These are phyloP conservation scores for Phytoseiulus persimilis DNA, from an alignment of 2,888 invertebrate species.

Conservation along the genomic window DNA sequence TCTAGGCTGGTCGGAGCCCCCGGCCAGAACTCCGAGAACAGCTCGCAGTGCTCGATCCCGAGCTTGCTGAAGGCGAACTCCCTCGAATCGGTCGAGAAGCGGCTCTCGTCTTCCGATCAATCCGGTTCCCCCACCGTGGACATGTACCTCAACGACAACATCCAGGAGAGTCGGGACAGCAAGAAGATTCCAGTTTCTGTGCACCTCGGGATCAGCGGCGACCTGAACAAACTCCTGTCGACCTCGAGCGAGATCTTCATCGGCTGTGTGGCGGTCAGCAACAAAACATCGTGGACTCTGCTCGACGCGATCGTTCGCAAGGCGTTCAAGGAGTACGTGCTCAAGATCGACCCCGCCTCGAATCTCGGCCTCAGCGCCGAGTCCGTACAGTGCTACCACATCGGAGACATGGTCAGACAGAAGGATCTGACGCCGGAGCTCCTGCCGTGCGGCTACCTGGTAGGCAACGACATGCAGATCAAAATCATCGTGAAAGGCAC, in stretches of 20 bases:
- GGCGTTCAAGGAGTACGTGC: constrained; percentile 86
- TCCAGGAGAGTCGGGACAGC: constrained; percentile 51
- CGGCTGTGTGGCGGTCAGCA: constrained; percentile 78
- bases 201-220: constrained; percentile 64
- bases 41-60: constrained; percentile 16
- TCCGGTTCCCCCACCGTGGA: constrained; percentile 47
- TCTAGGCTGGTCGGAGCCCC: constrained; percentile 64
- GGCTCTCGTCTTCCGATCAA: constrained; percentile 45
- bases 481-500: constrained; percentile 57
- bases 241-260: constrained; percentile 61
- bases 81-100: constrained; percentile 42
- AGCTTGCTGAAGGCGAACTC: constrained; percentile 22
- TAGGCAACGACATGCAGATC: constrained; percentile 59
- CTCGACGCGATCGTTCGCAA: constrained; percentile 81
- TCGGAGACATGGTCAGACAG: constrained; percentile 63
- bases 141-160: constrained; percentile 49
- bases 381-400: constrained; percentile 82
- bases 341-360: constrained; percentile 82
- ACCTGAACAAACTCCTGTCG: constrained; percentile 43
- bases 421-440: constrained; percentile 62
- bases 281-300: constrained; percentile 89
- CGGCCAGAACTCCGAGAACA: constrained; percentile 30
- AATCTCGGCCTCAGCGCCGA: constrained; percentile 73
- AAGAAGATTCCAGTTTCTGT: constrained; percentile 79
- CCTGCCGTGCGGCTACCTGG: constrained; percentile 83